Evolutionary conservation across 2,113 vertebrate genomes (phyloP).

Genomic region (Nannobrachium achirus): DNA sequence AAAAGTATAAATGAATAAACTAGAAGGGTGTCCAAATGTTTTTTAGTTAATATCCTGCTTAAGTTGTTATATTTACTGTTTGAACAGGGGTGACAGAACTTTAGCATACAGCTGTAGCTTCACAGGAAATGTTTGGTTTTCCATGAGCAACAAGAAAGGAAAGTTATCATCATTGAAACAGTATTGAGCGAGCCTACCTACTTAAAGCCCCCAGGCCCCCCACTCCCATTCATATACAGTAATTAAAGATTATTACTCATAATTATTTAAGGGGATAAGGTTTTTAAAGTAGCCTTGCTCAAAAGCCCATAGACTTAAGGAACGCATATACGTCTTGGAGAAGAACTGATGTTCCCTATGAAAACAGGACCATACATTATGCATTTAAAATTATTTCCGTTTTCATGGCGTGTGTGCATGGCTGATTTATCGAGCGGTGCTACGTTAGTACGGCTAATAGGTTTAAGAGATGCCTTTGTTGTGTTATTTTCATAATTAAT

Average conservation of each 20-base stretch:
- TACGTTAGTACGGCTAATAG: constrained; percentile 85
- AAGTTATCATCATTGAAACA: not conserved
- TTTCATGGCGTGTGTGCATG: constrained; percentile 81
- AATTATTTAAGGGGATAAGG: constrained; percentile 78
- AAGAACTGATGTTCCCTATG: constrained; percentile 86
- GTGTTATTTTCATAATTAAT: constrained; percentile 88
- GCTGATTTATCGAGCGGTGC: constrained; percentile 86
- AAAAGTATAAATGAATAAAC: too few species aligned
- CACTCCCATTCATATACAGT: constrained; percentile 21
- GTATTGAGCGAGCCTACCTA: constrained; percentile 37
- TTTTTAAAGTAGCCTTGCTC: constrained; percentile 66
- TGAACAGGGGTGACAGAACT: too few species aligned
- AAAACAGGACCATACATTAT: constrained; percentile 88
- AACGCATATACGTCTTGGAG: constrained; percentile 82
- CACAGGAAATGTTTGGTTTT: too few species aligned
- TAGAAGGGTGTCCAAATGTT: too few species aligned
- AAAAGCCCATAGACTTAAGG: constrained; percentile 69
- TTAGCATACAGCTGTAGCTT: too few species aligned
- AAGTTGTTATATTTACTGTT: too few species aligned
- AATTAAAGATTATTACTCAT: constrained; percentile 67
- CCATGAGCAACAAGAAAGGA: too few species aligned
- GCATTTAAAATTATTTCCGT: constrained; percentile 87
- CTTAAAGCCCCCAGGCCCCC: constrained; percentile 33
- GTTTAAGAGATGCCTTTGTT: constrained; percentile 88
- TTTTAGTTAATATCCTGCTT: too few species aligned